A percentile compares a stretch with the other conserved stretches of the same genome.
phyloP scores from a whole-genome alignment of 2,888 invertebrate species.

The Eubasilissa splendida region DNA sequence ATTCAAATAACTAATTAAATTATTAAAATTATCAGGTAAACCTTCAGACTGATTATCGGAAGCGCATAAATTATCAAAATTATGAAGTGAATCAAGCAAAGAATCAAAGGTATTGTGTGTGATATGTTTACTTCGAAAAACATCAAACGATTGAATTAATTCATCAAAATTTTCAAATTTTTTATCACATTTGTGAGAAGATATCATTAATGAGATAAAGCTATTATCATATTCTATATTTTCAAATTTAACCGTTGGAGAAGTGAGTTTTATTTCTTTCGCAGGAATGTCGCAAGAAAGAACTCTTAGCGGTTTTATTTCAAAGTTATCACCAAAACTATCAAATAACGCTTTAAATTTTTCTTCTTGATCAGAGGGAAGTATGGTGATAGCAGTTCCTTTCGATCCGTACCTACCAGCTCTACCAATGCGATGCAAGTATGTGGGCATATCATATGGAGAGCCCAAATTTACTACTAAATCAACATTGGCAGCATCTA shows the following conservation, averaged over 20 bases:
- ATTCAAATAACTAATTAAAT: conserved; percentile 1
- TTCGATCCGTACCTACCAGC: conserved; percentile 94
- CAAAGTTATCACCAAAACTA: conserved; percentile 67
- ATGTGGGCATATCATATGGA: conserved; percentile 85
- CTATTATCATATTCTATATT: not conserved
- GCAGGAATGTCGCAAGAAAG: not conserved
- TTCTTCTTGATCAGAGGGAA: conserved; percentile 77
- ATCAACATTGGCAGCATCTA: conserved; percentile 95
- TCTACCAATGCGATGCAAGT: conserved; percentile 95
- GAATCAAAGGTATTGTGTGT: conserved; percentile 11
- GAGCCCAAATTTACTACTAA: conserved; percentile 94
- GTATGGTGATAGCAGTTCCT: conserved; percentile 85
- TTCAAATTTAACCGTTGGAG: not conserved
- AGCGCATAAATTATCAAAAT: conserved; percentile 1
- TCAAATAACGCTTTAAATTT: conserved; percentile 74
- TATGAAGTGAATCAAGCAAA: conserved; percentile 23
- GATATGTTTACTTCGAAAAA: not conserved
- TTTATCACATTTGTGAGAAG: not conserved
- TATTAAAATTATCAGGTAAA: not conserved
- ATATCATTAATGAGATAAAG: conserved; percentile 13
- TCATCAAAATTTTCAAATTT: not conserved
- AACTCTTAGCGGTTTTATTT: conserved; percentile 29
- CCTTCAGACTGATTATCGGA: not conserved
- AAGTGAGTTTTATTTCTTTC: conserved; percentile 1
- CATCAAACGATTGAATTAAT: too few species aligned